These are phyloP conservation scores for Lymantria dispar DNA, from an alignment of 2,888 invertebrate species.

Conservation along the genomic window DNA sequence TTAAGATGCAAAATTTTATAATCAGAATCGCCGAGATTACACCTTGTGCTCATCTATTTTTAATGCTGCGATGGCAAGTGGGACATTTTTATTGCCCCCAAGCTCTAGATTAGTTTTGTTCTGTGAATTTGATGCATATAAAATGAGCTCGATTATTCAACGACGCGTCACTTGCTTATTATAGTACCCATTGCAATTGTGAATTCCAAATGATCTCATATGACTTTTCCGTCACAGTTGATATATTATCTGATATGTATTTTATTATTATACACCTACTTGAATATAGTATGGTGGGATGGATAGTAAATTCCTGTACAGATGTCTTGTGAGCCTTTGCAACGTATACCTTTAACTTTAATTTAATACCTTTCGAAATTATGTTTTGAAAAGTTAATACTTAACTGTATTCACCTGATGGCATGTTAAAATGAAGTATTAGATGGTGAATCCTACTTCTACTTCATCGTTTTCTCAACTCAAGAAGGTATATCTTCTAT, in stretches of 20 bases:
- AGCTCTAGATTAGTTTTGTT: conserved; percentile 80
- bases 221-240: conserved; percentile 27
- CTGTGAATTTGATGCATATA: conserved; percentile 80
- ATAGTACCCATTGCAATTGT: conserved; percentile 53
- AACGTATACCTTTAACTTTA: no score
- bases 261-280: background rate
- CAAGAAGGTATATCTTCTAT: no score
- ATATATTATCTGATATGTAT: background rate
- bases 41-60: conserved; percentile 78
- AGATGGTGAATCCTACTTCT: no score
- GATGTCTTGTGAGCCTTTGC: no score
- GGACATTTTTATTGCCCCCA: conserved; percentile 78
- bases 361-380: no score
- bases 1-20: conserved; percentile 77
- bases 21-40: conserved; percentile 77
- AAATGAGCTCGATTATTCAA: conserved; percentile 79
- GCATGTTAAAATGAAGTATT: no score
- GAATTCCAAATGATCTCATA: conserved; percentile 62
- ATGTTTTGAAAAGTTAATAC: no score
- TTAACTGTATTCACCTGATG: no score
- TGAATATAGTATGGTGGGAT: no score
- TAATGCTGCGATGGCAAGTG: conserved; percentile 67
- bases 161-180: conserved; percentile 59
- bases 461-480: no score
- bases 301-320: no score